phyloP scores from a whole-genome alignment of 2,888 invertebrate genomes.

The Campoplex capitator region DNA sequence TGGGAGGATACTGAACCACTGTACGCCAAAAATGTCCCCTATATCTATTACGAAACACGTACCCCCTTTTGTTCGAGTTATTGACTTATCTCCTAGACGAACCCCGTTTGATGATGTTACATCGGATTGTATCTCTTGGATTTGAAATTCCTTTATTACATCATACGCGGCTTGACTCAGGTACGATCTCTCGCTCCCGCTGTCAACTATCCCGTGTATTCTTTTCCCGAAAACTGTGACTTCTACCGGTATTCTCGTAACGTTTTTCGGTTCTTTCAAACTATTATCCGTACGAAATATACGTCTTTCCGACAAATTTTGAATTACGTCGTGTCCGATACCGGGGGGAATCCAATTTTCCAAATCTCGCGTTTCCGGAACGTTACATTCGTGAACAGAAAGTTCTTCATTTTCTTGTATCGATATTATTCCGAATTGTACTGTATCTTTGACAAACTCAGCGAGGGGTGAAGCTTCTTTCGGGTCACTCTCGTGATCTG shows the following conservation, averaged over 20 bases:
- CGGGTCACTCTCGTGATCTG: neutral
- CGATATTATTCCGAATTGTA: neutral
- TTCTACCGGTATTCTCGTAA: constrained; percentile 31
- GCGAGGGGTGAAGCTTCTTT: neutral
- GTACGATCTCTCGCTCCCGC: no score
- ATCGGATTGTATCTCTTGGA: constrained; percentile 8
- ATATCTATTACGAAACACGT: constrained; percentile 54
- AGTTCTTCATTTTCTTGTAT: neutral
- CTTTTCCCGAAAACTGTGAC: constrained; percentile 21
- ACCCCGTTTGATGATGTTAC: constrained; percentile 18
- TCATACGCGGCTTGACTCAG: constrained; percentile 19
- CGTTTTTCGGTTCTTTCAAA: neutral
- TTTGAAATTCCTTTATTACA: neutral
- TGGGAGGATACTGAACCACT: no score
- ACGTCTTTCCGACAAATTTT: neutral
- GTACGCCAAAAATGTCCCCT: constrained; percentile 49
- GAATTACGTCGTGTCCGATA: neutral
- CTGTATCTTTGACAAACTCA: neutral
- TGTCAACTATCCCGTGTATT: constrained; percentile 22
- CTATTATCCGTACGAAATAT: constrained; percentile 24
- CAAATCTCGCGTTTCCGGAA: neutral
- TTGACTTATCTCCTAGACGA: constrained; percentile 30
- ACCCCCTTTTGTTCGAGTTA: constrained; percentile 37
- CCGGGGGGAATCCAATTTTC: constrained; percentile 18
- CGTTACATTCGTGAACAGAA: neutral